Conservation (phyloP, 1,140 invertebrate species). For the Bactericera cockerelli region DNA sequence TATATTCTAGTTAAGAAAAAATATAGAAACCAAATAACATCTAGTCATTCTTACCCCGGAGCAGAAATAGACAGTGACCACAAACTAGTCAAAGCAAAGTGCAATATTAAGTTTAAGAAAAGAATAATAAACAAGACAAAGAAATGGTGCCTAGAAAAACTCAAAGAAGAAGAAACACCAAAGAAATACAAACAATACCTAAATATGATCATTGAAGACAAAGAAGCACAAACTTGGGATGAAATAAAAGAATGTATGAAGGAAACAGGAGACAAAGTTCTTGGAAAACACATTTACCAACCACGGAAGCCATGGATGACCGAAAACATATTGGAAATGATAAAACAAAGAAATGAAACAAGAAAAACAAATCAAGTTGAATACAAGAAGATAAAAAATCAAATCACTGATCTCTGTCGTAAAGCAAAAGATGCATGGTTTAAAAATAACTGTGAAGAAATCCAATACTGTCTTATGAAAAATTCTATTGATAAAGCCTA, state of each 20-base stretch:
- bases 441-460: background rate
- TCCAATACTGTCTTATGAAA: background rate
- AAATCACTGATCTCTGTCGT: background rate
- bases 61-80: conserved; percentile 9
- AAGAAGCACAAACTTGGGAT: conserved; percentile 4
- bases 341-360: conserved; percentile 10
- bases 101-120: too few relatives aligned
- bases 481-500: background rate
- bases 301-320: background rate
- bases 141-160: conserved; percentile 11
- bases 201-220: background rate
- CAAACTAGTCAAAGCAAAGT: conserved; percentile 1
- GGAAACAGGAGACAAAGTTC: conserved; percentile 11
- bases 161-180: conserved; percentile 1
- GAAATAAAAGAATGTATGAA: conserved; percentile 11
- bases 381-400: background rate
- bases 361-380: background rate
- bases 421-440: background rate
- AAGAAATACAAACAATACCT: conserved; percentile 12
- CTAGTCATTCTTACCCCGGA: too few relatives aligned
- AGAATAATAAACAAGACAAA: conserved; percentile 14
- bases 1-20: conserved; percentile 22
- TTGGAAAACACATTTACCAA: background rate
- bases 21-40: conserved; percentile 6
- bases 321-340: background rate